Percentiles rank a stretch among this genome's conserved stretches.
phyloP scores from a whole-genome alignment of 2,888 invertebrate genomes.

The Trilocha varians region DNA sequence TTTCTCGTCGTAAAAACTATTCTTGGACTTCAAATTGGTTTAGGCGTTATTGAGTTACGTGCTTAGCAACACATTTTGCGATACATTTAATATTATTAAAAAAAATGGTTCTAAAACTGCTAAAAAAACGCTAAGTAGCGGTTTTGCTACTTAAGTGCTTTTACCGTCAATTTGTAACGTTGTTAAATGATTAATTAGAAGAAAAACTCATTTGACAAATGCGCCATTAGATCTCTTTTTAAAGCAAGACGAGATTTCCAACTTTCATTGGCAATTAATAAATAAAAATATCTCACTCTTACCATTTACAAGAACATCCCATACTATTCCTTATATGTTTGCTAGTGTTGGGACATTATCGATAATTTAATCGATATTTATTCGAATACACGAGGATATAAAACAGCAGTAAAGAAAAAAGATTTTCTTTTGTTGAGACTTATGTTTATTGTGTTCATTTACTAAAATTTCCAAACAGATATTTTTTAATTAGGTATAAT shows the following conservation, averaged over 20 bases:
- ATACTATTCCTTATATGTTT: conserved; percentile 9
- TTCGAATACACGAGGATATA: too few species aligned
- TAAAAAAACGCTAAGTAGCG: not conserved
- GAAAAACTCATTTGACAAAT: not conserved
- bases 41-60: too few species aligned
- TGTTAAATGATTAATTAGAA: conserved; percentile 1
- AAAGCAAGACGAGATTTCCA: conserved; percentile 7
- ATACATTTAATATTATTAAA: too few species aligned
- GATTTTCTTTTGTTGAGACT: too few species aligned
- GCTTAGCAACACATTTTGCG: too few species aligned
- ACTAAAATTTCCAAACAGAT: too few species aligned
- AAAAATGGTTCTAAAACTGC: not conserved
- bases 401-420: too few species aligned
- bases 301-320: conserved; percentile 9
- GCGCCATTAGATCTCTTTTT: conserved; percentile 1
- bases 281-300: conserved; percentile 22
- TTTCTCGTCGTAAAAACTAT: too few species aligned
- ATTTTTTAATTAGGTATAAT: too few species aligned
- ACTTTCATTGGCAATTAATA: conserved; percentile 32
- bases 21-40: too few species aligned
- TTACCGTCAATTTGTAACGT: not conserved
- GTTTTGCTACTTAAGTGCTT: too few species aligned
- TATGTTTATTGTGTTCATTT: too few species aligned
- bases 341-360: conserved; percentile 5
- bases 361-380: conserved; percentile 2